A percentile compares a stretch with the other conserved stretches of the same genome.
Conservation (phyloP, 2,888 invertebrate species). For the Mayetiola destructor region DNA sequence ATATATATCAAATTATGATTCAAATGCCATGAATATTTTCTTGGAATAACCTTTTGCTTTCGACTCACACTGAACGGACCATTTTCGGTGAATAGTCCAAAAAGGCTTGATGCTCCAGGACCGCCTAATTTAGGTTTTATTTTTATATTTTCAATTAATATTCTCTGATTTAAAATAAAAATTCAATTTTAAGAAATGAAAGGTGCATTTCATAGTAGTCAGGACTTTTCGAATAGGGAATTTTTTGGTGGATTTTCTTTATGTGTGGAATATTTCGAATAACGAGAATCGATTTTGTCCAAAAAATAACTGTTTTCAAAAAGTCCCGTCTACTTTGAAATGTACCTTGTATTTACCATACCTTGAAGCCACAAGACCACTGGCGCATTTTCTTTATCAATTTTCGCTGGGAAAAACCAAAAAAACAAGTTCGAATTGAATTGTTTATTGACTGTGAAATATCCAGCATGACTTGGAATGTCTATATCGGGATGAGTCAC, state of each 20-base stretch:
- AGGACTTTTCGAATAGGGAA: not conserved
- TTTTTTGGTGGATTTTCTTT: not conserved
- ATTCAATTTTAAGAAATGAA: not conserved
- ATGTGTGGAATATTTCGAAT: no score
- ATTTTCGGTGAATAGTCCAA: slow-evolving; percentile 70
- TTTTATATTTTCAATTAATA: slow-evolving; percentile 32
- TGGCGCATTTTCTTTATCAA: slow-evolving; percentile 42
- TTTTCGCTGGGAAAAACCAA: slow-evolving; percentile 77
- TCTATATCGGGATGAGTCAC: slow-evolving; percentile 42
- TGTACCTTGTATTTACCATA: no score
- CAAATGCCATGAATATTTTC: slow-evolving; percentile 66
- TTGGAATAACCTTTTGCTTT: slow-evolving; percentile 32
- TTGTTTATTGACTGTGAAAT: slow-evolving; percentile 64
- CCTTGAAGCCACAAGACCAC: slow-evolving; percentile 52
- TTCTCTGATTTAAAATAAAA: not conserved
- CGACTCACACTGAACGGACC: slow-evolving; percentile 34
- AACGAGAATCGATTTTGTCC: no score
- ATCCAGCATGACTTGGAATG: slow-evolving; percentile 61
- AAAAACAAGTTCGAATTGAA: slow-evolving; percentile 75
- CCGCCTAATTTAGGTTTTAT: slow-evolving; percentile 46
- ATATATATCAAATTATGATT: slow-evolving; percentile 73
- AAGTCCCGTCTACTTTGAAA: no score
- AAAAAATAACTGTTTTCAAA: no score
- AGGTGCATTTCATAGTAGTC: not conserved
- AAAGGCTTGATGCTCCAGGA: slow-evolving; percentile 65